Evolutionary conservation across 1,140 invertebrate genomes (phyloP).

Genomic region (Drosophila saltans): DNA sequence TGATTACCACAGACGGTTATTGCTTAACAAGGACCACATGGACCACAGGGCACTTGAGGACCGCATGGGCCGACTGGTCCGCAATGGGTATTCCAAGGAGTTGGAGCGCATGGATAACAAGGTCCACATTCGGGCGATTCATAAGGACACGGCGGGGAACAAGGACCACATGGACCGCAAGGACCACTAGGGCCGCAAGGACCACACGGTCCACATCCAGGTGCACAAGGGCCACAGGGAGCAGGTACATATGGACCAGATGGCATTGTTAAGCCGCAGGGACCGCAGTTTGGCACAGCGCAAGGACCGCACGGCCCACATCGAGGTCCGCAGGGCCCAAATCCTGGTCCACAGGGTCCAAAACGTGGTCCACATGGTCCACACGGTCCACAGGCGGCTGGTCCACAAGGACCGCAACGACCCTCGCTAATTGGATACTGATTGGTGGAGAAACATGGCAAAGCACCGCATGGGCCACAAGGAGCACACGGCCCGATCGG

Average conservation of each 20-base stretch:
- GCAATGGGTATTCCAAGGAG: slow-evolving; percentile 76
- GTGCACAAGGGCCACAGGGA: slow-evolving; percentile 60
- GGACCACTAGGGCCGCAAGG: slow-evolving; percentile 57
- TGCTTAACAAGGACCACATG: slow-evolving; percentile 64
- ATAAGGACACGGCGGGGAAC: slow-evolving; percentile 69
- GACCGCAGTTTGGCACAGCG: slow-evolving; percentile 66
- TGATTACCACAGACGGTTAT: slow-evolving; percentile 8
- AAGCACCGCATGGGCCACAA: slow-evolving; percentile 60
- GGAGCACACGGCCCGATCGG: slow-evolving; percentile 70
- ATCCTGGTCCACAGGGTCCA: slow-evolving; percentile 58
- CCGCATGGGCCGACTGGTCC: slow-evolving; percentile 71
- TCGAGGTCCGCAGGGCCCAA: slow-evolving; percentile 42
- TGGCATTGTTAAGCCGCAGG: slow-evolving; percentile 69
- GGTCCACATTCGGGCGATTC: slow-evolving; percentile 74
- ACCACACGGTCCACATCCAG: slow-evolving; percentile 43
- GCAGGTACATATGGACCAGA: slow-evolving; percentile 67
- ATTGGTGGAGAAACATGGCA: slow-evolving; percentile 71
- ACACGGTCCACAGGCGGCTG: slow-evolving; percentile 48
- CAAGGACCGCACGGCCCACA: slow-evolving; percentile 66
- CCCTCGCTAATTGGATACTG: slow-evolving; percentile 71
- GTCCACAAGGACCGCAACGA: slow-evolving; percentile 67
- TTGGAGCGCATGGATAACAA: slow-evolving; percentile 72
- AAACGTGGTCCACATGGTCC: slow-evolving; percentile 45
- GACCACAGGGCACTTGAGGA: slow-evolving; percentile 71
- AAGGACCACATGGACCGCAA: slow-evolving; percentile 62